Conservation (phyloP, 2,113 vertebrate genomes). For the Zingel zingel region DNA sequence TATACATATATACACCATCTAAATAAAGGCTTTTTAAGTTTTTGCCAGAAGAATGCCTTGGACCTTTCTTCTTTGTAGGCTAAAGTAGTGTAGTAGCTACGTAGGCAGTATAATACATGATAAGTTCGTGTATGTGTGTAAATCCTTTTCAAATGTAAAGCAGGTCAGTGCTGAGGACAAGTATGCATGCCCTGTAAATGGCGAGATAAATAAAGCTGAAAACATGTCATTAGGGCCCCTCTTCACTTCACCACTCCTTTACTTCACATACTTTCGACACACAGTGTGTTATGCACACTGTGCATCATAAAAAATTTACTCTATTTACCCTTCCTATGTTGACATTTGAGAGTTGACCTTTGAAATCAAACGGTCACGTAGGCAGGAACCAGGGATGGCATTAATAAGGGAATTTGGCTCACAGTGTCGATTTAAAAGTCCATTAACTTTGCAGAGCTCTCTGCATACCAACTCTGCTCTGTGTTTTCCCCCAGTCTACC, state of each 20-base stretch:
- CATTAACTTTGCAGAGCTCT: constrained; percentile 83
- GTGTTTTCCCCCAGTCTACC: constrained; percentile 75
- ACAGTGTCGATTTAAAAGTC: constrained; percentile 85
- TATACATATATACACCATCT: no score
- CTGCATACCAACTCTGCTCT: constrained; percentile 80
- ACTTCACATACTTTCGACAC: constrained; percentile 49
- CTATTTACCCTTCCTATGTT: constrained; percentile 81
- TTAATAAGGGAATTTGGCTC: constrained; percentile 84
- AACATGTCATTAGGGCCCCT: not conserved
- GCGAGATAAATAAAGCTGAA: constrained; percentile 1
- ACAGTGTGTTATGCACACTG: not conserved
- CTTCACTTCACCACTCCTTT: constrained; percentile 18
- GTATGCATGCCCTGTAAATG: not conserved
- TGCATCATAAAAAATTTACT: constrained; percentile 73
- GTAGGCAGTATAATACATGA: not conserved
- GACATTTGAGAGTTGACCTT: constrained; percentile 86
- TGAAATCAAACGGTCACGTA: constrained; percentile 77
- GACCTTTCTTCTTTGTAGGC: no score
- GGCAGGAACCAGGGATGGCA: constrained; percentile 74
- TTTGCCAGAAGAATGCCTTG: no score
- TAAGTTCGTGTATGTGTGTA: not conserved
- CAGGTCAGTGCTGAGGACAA: not conserved
- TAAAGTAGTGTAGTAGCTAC: no score
- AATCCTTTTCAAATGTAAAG: not conserved
- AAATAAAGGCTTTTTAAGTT: no score